Evolutionary conservation across 2,113 vertebrate genomes (phyloP).

Genomic region (Actinemys pallida): DNA sequence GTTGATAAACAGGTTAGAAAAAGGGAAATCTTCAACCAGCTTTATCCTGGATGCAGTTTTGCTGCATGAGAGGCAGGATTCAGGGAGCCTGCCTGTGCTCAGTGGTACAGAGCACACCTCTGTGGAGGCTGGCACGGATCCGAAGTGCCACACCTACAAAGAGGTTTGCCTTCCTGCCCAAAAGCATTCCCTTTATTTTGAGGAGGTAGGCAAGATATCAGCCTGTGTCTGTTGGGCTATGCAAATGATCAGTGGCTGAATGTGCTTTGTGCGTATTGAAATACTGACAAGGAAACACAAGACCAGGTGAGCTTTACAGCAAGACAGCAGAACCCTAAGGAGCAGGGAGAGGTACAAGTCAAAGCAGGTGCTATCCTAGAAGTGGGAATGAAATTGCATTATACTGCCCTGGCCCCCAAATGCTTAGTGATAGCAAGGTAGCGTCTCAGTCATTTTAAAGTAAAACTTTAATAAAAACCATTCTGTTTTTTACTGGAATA

Average conservation of each 20-base stretch:
- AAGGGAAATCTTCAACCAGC: not conserved
- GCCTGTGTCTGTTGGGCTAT: not conserved
- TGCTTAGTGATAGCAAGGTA: not conserved
- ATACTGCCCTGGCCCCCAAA: rapidly evolving
- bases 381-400: not conserved
- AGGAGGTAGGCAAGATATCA: not conserved
- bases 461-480: rapidly evolving
- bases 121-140: not conserved
- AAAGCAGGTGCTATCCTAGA: not conserved
- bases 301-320: not conserved
- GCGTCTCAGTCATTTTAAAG: not conserved
- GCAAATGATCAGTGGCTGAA: rapidly evolving
- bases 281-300: not conserved
- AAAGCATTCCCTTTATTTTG: not conserved
- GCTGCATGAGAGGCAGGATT: not conserved
- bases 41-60: not conserved
- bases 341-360: not conserved
- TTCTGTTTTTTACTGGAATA: not conserved
- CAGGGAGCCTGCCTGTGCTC: not conserved
- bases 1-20: not conserved
- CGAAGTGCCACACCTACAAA: rapidly evolving
- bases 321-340: not conserved
- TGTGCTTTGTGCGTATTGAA: not conserved
- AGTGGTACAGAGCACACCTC: not conserved
- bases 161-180: not conserved